Base-by-base conservation (phyloP, 2,797 vertebrate genomes). In the Danio albolineatus region DNA sequence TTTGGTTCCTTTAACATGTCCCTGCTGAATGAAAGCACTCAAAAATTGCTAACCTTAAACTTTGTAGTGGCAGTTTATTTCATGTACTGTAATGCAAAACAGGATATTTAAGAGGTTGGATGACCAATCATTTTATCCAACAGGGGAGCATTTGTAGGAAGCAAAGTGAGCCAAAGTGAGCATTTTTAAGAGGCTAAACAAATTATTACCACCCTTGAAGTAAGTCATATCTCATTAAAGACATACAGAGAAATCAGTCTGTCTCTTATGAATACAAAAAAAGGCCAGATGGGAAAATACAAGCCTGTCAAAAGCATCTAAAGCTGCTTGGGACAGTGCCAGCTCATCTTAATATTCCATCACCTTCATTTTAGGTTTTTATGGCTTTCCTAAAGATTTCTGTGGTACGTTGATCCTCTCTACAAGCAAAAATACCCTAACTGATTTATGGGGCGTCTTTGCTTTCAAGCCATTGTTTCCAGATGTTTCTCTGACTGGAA, bases 401-500 rank as follows among this genome's bases (percentile, higher is more conserved):
- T 73, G 81, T 64, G 80, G 72, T 78, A 73, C 71, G 56, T 44
- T 84, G 85, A 86, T 85, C 82, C 82, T 84, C 84, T 85, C 64
- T 80, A 83, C 65, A 39, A 67, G 81, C 38, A 54, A 79, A 85
- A 78, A 81, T 28, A 85, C 70, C 19, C 43, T 65, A 84, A 56
- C 54, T 66, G 82, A 89, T 86, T 88, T 87, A 87, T 84, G 64
- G 67, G 76, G 71, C 41, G 69, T 75, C 61, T 84, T 83, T 85
- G 60, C 76, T 81, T 86, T 85, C 80, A 71, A 82, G 36, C 82
- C 85, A 88, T 86, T 88, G 85, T 89, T 89, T 88, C 86, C 87
- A 88, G 86, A 88, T 88, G 87, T 85, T 81, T 53, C 53, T 80
- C 17, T 67, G 66, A 73, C 81, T 49, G 80, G 71, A 75, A 78